phyloP scores from a whole-genome alignment of 2,797 vertebrate genomes.

The Lophius americanus region DNA sequence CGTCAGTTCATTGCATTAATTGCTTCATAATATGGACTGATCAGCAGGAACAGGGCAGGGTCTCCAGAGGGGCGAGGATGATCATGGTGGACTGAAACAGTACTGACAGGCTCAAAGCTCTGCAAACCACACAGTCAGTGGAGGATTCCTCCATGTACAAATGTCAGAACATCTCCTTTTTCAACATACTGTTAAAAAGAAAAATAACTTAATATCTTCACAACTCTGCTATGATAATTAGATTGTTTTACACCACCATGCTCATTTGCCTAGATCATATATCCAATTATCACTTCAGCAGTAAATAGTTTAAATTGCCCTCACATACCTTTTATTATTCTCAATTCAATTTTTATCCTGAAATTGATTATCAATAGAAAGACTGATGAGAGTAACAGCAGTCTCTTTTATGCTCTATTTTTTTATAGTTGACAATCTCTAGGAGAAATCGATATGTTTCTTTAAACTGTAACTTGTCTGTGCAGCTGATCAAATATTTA shows the following conservation, averaged over 20 bases:
- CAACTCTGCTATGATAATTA: slow-evolving; percentile 11
- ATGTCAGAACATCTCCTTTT: slow-evolving; percentile 12
- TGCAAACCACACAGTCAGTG: slow-evolving; percentile 32
- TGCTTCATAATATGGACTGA: slow-evolving; percentile 48
- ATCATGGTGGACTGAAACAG: slow-evolving; percentile 59
- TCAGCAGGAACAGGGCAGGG: slow-evolving; percentile 45
- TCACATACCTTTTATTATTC: slow-evolving; percentile 25
- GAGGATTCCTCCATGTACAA: slow-evolving; percentile 14
- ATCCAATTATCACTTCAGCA: slow-evolving; percentile 58
- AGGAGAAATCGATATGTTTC: no score
- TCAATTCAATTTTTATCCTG: slow-evolving; percentile 31
- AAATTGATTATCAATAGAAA: slow-evolving; percentile 57
- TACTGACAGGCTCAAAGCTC: slow-evolving; percentile 44
- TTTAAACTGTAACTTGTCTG: no score
- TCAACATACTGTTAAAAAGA: slow-evolving; percentile 10
- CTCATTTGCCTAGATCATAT: slow-evolving; percentile 45
- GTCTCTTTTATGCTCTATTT: neutral
- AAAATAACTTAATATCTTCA: neutral
- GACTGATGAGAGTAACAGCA: slow-evolving; percentile 27
- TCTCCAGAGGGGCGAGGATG: slow-evolving; percentile 56
- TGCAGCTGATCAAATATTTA: no score
- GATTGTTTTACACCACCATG: slow-evolving; percentile 14
- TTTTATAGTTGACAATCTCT: no score
- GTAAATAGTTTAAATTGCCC: slow-evolving; percentile 61
- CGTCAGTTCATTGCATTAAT: slow-evolving; percentile 39